phyloP scores from a whole-genome alignment of 1,140 invertebrate species.

The Proales similis region DNA sequence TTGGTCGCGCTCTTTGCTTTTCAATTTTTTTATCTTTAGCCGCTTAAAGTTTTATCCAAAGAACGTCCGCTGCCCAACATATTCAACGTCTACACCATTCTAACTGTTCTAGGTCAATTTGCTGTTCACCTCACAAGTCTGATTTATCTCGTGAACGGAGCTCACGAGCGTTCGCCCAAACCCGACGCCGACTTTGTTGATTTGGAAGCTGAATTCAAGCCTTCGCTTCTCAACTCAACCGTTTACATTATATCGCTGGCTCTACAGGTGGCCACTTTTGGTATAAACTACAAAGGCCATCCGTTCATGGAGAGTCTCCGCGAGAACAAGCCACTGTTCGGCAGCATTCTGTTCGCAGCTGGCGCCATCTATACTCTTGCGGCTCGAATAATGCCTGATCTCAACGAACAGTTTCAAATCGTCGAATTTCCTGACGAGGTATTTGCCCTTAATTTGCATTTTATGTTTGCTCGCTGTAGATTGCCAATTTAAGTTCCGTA shows the following conservation, averaged over 20 bases:
- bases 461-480: background rate
- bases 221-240: conserved; percentile 88
- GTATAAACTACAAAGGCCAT: conserved; percentile 96
- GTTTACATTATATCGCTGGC: conserved; percentile 97
- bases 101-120: conserved; percentile 91
- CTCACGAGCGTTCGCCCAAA: conserved; percentile 41
- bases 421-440: conserved; percentile 53
- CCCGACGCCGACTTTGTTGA: conserved; percentile 57
- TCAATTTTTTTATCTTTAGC: conserved; percentile 59
- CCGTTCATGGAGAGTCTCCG: conserved; percentile 94
- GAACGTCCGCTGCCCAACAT: conserved; percentile 94
- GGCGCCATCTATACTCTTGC: conserved; percentile 67
- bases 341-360: conserved; percentile 70
- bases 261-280: conserved; percentile 93
- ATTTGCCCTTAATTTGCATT: background rate
- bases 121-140: conserved; percentile 84
- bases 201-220: conserved; percentile 78
- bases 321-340: conserved; percentile 84
- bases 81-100: conserved; percentile 92
- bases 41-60: conserved; percentile 81
- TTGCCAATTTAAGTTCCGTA: conserved; percentile 9
- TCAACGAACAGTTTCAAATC: conserved; percentile 76
- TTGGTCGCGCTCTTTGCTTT: background rate
- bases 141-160: conserved; percentile 69
- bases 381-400: conserved; percentile 66